Base-by-base conservation (phyloP, 1,140 invertebrate genomes). In the Maniola jurtina region DNA sequence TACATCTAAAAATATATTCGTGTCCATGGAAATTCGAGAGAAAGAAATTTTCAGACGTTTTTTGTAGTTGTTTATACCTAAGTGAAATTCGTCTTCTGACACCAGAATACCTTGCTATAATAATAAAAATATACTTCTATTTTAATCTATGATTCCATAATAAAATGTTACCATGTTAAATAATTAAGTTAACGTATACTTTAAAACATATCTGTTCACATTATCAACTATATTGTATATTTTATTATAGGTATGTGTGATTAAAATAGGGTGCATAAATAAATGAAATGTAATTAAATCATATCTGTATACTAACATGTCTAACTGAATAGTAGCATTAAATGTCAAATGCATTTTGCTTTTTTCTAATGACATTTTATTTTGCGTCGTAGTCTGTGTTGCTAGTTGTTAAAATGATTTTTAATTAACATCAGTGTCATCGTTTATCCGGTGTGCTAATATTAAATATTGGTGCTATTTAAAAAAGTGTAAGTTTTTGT, bases 391-490 rank as follows among this genome's bases (percentile, higher is more conserved):
- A 60, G 45, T 59, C 48, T 69, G 62, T 72, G 68, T 80, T 72
- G 72, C 71, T 74, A 72, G 68, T 64, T 76, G 68, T 66, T 66
- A 66, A 64, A 50, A 56, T 62, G 64, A 72, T 75, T 71, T 38
- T 40, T 14, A 8, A 5, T 11, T 9, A 71, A 60, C 38, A 55
- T 25, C 25, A 54, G 61, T 57, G 55, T 66, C 57, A 62, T 58
- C 61, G 55, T 69, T 52, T 64, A 73, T 66, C 56, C 66, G 65
- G 81, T 70, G 78, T 84, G 78, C 83, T 86, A 72, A 86, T 85
- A 82, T 86, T 83, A 77, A 80, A 77, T 82, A 86, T 89, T 89
- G 87, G 85, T 89, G 85, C 87, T 89, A 89, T 87, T 89, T 83
- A 57, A 57, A 57, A 57, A 16, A 4, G 71, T 76, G 75, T 79